These are phyloP conservation scores for Drosophila niveifrons DNA, from an alignment of 2,888 invertebrate species.

Conservation along the genomic window DNA sequence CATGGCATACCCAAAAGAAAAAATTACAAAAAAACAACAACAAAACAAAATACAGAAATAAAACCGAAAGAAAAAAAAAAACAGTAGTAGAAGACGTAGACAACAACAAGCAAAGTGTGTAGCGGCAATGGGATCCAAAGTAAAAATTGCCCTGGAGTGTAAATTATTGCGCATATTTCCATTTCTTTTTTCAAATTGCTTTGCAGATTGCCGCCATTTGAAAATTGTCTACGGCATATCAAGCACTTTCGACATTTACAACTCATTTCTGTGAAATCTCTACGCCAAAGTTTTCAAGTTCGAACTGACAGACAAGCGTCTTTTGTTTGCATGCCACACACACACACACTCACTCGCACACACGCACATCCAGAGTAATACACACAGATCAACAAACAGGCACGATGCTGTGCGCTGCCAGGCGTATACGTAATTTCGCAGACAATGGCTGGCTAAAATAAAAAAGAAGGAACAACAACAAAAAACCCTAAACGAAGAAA, in stretches of 20 bases:
- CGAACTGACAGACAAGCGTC: constrained; percentile 75
- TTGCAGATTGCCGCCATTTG: constrained; percentile 77
- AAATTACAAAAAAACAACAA: constrained; percentile 19
- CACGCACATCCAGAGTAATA: constrained; percentile 22
- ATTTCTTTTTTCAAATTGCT: constrained; percentile 77
- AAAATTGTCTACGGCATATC: constrained; percentile 72
- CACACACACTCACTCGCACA: constrained; percentile 37
- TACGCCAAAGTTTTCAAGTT: constrained; percentile 71
- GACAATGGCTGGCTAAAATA: constrained; percentile 62
- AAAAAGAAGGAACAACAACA: constrained; percentile 42
- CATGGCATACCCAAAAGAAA: constrained; percentile 52
- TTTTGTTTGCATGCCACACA: constrained; percentile 69
- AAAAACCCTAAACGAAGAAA: constrained; percentile 21
- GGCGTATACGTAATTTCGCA: constrained; percentile 79
- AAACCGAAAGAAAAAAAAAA: constrained; percentile 9
- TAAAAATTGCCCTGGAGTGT: constrained; percentile 74
- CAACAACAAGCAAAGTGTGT: constrained; percentile 5
- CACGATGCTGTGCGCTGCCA: constrained; percentile 59
- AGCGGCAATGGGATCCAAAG: constrained; percentile 21
- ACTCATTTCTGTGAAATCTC: constrained; percentile 71
- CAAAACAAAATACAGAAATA: constrained; percentile 17
- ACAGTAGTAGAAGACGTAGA: neutral
- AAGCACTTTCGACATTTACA: constrained; percentile 79
- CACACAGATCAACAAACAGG: constrained; percentile 36
- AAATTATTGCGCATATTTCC: constrained; percentile 79